A percentile compares a stretch with the other conserved stretches of the same genome.
phyloP scores from a whole-genome alignment of 2,888 invertebrate genomes.

The Lasioglossum pauxillum region DNA sequence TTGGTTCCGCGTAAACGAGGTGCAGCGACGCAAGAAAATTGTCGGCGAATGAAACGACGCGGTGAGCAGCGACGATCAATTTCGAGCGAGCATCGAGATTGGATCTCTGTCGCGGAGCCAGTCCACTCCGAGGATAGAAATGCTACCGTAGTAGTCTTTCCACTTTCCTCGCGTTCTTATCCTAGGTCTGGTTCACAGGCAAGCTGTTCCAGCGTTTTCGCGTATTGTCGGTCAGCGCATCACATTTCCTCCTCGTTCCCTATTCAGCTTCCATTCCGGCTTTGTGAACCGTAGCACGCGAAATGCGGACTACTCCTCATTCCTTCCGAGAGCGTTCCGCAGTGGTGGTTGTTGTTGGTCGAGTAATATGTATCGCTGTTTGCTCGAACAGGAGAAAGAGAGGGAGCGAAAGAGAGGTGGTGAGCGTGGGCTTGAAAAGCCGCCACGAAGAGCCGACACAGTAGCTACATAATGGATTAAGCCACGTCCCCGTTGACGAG shows the following conservation, averaged over 20 bases:
- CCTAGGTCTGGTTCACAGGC: slow-evolving; percentile 22
- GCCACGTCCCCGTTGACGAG: slow-evolving; percentile 60
- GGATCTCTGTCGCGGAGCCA: neutral
- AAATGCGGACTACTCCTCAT: slow-evolving; percentile 56
- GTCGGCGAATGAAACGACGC: no score
- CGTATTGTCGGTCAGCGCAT: slow-evolving; percentile 48
- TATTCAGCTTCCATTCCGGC: slow-evolving; percentile 63
- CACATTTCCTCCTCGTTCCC: slow-evolving; percentile 7
- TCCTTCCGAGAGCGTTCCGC: slow-evolving; percentile 10
- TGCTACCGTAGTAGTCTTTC: neutral
- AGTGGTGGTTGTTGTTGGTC: slow-evolving; percentile 23
- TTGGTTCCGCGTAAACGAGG: no score
- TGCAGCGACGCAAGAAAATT: no score
- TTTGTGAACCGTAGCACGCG: slow-evolving; percentile 70
- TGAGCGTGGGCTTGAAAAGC: slow-evolving; percentile 48
- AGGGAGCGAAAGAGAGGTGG: neutral
- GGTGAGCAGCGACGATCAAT: no score
- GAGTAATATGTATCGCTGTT: slow-evolving; percentile 60
- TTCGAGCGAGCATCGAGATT: no score
- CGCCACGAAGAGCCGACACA: slow-evolving; percentile 52
- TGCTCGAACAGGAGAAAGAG: slow-evolving; percentile 37
- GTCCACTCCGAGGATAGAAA: neutral
- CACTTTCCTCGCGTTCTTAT: slow-evolving; percentile 1
- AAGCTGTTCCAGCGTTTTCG: slow-evolving; percentile 45
- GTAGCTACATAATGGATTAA: slow-evolving; percentile 68